phyloP scores from a whole-genome alignment of 2,113 vertebrate genomes.

The Tamias sibiricus region DNA sequence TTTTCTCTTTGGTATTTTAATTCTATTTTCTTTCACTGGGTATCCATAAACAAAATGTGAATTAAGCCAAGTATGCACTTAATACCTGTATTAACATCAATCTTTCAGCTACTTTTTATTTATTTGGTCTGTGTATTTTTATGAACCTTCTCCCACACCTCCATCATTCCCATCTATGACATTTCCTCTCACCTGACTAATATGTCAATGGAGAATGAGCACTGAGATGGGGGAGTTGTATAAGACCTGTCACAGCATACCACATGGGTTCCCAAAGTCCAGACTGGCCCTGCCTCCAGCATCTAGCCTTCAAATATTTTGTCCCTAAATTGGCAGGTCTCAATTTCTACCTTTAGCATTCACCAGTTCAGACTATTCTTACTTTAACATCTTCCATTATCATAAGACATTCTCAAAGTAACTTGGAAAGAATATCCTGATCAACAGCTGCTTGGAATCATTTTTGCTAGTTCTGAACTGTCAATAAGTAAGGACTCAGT shows the following conservation, averaged over 20 bases:
- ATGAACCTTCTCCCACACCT: not conserved
- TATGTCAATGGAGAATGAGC: not conserved
- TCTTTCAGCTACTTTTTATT: not conserved
- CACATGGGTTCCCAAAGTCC: not conserved
- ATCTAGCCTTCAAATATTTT: not conserved
- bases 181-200: not conserved
- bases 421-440: not conserved
- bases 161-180: not conserved
- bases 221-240: not conserved
- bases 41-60: not conserved
- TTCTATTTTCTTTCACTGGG: not conserved
- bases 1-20: conserved; percentile 1
- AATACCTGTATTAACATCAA: not conserved
- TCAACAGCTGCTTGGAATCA: not conserved
- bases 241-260: not conserved
- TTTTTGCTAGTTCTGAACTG: not conserved
- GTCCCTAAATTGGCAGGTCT: not conserved
- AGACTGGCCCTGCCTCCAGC: not conserved
- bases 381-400: not conserved
- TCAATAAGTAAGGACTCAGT: not conserved
- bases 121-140: not conserved
- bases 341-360: not conserved
- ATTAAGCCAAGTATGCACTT: not conserved
- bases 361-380: not conserved
- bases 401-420: not conserved